These are phyloP conservation scores for Lypha dubia DNA, from an alignment of 2,888 invertebrate genomes.

Conservation along the genomic window DNA sequence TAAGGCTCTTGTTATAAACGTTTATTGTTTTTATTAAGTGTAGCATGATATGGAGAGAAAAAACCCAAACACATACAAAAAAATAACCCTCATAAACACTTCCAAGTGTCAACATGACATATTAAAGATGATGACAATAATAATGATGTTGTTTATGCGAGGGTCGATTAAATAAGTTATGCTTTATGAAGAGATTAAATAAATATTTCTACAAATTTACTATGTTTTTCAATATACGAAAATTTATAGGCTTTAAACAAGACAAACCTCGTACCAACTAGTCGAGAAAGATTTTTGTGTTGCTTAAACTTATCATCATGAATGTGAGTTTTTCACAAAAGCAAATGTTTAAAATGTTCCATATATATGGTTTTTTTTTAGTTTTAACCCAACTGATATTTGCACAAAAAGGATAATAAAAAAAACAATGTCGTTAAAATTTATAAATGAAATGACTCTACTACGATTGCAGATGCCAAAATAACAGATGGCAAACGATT, in stretches of 20 bases:
- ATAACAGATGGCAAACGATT: conserved; percentile 72
- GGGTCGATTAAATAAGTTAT: neutral
- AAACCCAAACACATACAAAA: conserved; percentile 24
- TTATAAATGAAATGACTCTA: conserved; percentile 50
- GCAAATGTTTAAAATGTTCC: conserved; percentile 27
- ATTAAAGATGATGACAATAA: conserved; percentile 58
- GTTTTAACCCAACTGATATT: conserved; percentile 37
- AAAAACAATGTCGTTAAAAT: conserved; percentile 46
- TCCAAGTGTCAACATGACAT: conserved; percentile 81
- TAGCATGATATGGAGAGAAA: conserved; percentile 77
- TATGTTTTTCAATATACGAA: neutral
- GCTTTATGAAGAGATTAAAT: neutral
- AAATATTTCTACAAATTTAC: no score
- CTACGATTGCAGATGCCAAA: conserved; percentile 68
- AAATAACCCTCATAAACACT: conserved; percentile 80
- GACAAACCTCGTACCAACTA: conserved; percentile 9
- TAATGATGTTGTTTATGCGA: conserved; percentile 32
- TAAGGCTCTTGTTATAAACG: conserved; percentile 74
- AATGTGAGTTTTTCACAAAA: neutral
- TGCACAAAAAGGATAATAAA: conserved; percentile 36
- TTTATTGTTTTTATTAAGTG: conserved; percentile 83
- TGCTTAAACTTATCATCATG: neutral
- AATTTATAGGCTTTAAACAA: neutral
- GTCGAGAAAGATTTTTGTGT: neutral
- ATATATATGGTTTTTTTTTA: no score